Percentiles rank a stretch among this genome's conserved stretches.
phyloP scores from a whole-genome alignment of 2,113 vertebrate genomes.

The Solea solea region DNA sequence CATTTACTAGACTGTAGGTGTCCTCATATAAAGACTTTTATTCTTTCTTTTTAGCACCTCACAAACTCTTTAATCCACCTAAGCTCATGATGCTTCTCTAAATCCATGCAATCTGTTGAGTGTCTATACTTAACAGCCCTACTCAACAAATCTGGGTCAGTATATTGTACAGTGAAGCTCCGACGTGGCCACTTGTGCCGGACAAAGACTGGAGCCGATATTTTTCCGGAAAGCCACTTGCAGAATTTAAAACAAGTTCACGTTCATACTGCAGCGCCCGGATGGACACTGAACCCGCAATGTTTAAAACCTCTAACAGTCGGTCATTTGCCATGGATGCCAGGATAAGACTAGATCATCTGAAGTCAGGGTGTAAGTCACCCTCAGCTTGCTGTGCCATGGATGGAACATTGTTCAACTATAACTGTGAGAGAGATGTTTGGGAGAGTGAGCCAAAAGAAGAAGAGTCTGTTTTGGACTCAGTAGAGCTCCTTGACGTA shows the following conservation, averaged over 20 bases:
- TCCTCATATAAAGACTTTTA: slow-evolving; percentile 1
- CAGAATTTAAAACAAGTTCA: slow-evolving; percentile 16
- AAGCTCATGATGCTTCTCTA: slow-evolving; percentile 68
- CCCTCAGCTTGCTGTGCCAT: not conserved
- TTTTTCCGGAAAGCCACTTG: slow-evolving; percentile 16
- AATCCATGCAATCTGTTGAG: slow-evolving; percentile 75
- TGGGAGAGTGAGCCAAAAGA: slow-evolving; percentile 35
- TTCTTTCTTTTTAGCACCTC: slow-evolving; percentile 40
- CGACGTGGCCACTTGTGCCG: not conserved
- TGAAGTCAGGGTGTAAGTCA: slow-evolving; percentile 58
- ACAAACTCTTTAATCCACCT: slow-evolving; percentile 71
- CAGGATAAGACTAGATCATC: slow-evolving; percentile 53
- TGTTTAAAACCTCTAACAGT: not conserved
- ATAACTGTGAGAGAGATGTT: slow-evolving; percentile 25
- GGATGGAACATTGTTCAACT: slow-evolving; percentile 14
- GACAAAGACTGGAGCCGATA: slow-evolving; percentile 20
- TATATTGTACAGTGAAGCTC: slow-evolving; percentile 21
- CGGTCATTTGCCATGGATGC: slow-evolving; percentile 62
- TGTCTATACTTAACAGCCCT: slow-evolving; percentile 65
- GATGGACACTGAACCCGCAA: slow-evolving; percentile 20
- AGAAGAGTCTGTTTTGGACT: slow-evolving; percentile 71
- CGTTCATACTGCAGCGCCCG: slow-evolving; percentile 31
- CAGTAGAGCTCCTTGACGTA: slow-evolving; percentile 83
- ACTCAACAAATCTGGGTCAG: slow-evolving; percentile 66
- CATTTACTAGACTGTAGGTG: too few species aligned